Evolutionary conservation across 2,797 vertebrate species (phyloP), one percentile per base, ranked within the genome.

Genomic region (Pelodytes ibericus): DNA sequence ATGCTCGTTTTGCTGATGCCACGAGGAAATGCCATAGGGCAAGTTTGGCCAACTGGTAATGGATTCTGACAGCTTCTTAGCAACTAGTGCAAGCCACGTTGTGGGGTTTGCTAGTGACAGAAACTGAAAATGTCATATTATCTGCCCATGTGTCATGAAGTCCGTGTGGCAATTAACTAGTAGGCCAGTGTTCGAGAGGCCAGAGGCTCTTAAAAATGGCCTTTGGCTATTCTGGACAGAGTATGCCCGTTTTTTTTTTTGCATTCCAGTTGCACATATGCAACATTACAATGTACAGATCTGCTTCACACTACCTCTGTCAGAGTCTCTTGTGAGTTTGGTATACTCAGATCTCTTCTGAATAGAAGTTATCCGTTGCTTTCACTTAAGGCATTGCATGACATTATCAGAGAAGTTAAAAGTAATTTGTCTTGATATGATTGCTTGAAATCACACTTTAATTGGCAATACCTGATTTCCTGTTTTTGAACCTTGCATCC

Each of bases 51-150:
- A 92, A 94, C 89, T 87, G 90, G 94, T 96, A 96, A 97, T 96
- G 94, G 88, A 88, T 96, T 95, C 93, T 96, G 96, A 98, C 96
- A 96, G 95, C 93, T 92, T 95, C 95, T 95, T 94, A 94, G 95
- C 94, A 96, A 95, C 95, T 96, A 95, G 92, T 90, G 90, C 89
- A 90, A 90, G 90, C 88, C 88, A 91, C 84, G 88, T 86, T 5
- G 81, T 87, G 88, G 91, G 89, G 87, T 88, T 94, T 88, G 93
- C 91, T 92, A 94, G 91, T 92, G 92, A 95, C 92, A 93, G 92
- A 91, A 94, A 92, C 92, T 24, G 85, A 92, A 94, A 94, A 94
- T 95, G 94, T 95, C 94, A 95, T 92, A 88, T 94, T 90, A 94
- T 94, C 93, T 94, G 92, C 92, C 92, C 92, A 87, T 92, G 91